Evolutionary conservation across 2,797 vertebrate genomes (phyloP), one percentile per base, ranked within the genome.

Genomic region (Mormyrus proboscirostris): DNA sequence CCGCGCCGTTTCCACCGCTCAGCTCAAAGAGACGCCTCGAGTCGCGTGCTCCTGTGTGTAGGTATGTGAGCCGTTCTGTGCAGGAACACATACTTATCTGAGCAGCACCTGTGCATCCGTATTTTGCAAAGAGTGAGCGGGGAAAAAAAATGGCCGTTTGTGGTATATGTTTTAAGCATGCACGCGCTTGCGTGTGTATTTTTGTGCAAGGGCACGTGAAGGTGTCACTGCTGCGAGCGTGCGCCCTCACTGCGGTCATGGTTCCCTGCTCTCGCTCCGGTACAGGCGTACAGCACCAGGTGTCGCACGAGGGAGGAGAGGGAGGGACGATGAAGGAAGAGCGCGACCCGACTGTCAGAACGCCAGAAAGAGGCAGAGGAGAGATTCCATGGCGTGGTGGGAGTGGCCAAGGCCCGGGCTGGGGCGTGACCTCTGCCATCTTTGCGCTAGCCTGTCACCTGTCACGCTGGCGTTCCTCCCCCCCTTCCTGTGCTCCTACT

Each of bases 1-100:
- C 95, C 96, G 95, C 96, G 96, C 94, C 93, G 96, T 96, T 96
- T 96, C 95, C 96, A 97, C 95, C 95, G 95, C 94, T 95, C 96
- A 93, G 95, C 95, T 96, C 95, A 95, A 96, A 95, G 95, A 96
- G 96, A 95, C 94, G 95, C 95, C 94, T 91, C 92, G 89, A 92
- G 90, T 93, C 33, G 44, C 29, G n/a, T 19, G 47, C 33, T 53
- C 29, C 51, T 33, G 55, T 49, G 55, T 47, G 79, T 47, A 29
- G 9, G 79, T 89, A 88, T 90, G 55, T 16, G 4, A 51, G 44
- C 38, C 55, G 88, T 38, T 87, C 69, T 89, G 90, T 89, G 85
- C 9, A 10, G 22, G 62, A 16, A 84, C 82, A 76, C 29, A 86
- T 55, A 87, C 88, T 55, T 84, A 59, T 59, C 16, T 10, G 86